Evolutionary conservation across 2,888 invertebrate species (phyloP).

Genomic region (Thyatira batis): DNA sequence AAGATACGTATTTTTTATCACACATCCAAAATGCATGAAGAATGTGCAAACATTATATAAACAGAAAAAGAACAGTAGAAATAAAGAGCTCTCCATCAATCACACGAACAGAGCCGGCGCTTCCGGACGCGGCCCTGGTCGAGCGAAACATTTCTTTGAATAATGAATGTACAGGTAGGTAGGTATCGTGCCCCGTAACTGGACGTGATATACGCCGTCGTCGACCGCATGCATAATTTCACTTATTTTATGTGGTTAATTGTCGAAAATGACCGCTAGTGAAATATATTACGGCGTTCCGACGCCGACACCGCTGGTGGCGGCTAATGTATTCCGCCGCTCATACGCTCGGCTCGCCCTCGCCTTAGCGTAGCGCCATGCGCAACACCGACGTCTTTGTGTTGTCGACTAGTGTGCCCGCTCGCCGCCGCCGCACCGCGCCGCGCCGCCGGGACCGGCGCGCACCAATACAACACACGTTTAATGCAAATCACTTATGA

Average conservation of each 20-base stretch:
- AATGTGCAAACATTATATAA: conserved; percentile 46
- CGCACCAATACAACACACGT: conserved; percentile 23
- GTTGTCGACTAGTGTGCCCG: conserved; percentile 24
- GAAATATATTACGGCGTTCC: conserved; percentile 77
- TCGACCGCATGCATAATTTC: conserved; percentile 82
- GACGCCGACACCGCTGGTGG: conserved; percentile 67
- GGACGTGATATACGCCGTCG: conserved; percentile 83
- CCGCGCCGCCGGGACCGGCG: conserved; percentile 17
- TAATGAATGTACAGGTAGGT: conserved; percentile 77
- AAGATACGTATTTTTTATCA: background rate
- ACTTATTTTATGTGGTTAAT: conserved; percentile 83
- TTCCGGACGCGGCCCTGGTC: conserved; percentile 74
- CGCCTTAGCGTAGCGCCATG: conserved; percentile 37
- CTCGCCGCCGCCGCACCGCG: conserved; percentile 20
- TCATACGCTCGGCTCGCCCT: conserved; percentile 68
- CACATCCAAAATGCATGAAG: background rate
- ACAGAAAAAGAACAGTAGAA: conserved; percentile 65
- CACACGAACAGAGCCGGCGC: conserved; percentile 75
- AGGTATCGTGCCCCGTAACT: conserved; percentile 80
- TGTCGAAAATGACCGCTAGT: conserved; percentile 82
- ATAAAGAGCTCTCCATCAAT: conserved; percentile 78
- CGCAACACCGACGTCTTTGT: conserved; percentile 53
- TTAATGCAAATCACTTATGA: conserved; percentile 35
- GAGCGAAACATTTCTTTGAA: conserved; percentile 82
- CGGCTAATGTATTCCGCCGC: conserved; percentile 77